phyloP scores from a whole-genome alignment of 2,888 invertebrate genomes.

The Augiades crinisus region DNA sequence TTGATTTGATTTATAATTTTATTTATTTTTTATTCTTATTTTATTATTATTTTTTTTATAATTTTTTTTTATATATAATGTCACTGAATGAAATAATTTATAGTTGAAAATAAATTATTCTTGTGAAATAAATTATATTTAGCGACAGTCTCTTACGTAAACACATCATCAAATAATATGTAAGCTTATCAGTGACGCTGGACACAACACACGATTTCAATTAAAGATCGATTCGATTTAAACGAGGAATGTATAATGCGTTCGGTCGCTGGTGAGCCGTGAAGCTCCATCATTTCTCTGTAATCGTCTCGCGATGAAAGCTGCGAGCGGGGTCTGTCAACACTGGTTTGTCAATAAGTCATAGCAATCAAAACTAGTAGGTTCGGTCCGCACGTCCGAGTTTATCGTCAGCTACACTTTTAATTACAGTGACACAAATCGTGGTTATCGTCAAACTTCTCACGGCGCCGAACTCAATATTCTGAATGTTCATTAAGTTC shows the following conservation, averaged over 20 bases:
- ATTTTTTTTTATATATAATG: too few relatives aligned
- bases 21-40: too few relatives aligned
- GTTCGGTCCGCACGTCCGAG: conserved; percentile 57
- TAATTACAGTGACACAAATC: conserved; percentile 81
- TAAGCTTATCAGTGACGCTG: conserved; percentile 63
- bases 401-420: conserved; percentile 79
- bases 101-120: background rate
- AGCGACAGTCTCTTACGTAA: conserved; percentile 34
- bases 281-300: conserved; percentile 38
- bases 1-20: too few relatives aligned
- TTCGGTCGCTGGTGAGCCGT: conserved; percentile 54
- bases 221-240: conserved; percentile 71
- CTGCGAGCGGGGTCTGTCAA: conserved; percentile 45
- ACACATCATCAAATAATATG: conserved; percentile 50
- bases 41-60: too few relatives aligned
- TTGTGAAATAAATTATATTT: conserved; percentile 5
- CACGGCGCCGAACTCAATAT: conserved; percentile 78
- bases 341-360: conserved; percentile 60
- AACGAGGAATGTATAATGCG: conserved; percentile 62
- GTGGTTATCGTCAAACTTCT: conserved; percentile 76
- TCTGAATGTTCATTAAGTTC: conserved; percentile 78
- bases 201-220: conserved; percentile 79
- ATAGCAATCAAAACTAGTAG: conserved; percentile 70
- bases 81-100: background rate
- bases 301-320: conserved; percentile 36